Evolutionary conservation across 2,113 vertebrate genomes (phyloP).

Genomic region (Oreochromis tanganicae): DNA sequence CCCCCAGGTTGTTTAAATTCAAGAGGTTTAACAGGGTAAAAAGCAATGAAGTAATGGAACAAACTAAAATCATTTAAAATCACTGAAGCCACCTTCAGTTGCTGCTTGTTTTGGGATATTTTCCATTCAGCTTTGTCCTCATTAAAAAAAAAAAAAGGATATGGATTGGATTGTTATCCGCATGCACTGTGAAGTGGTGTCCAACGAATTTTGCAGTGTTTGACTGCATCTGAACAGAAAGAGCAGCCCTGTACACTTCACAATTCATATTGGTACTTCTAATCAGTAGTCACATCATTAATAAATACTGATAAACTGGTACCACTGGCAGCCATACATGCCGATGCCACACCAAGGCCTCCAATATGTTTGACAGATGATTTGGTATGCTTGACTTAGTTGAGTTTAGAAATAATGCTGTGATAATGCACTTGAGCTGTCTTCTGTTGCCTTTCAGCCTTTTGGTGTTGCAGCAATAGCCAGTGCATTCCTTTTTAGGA

Average conservation of each 20-base stretch:
- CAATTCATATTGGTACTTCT: background rate
- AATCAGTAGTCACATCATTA: background rate
- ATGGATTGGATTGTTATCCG: background rate
- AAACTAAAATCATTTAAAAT: background rate
- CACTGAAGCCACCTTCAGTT: background rate
- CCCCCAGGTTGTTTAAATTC: background rate
- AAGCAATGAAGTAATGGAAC: background rate
- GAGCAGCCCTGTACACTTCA: background rate
- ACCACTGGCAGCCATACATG: background rate
- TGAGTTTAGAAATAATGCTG: background rate
- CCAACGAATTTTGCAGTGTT: background rate
- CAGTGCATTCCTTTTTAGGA: too few relatives aligned
- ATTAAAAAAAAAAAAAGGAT: background rate
- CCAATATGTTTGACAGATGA: background rate
- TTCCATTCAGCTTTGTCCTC: background rate
- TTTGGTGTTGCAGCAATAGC: too few relatives aligned
- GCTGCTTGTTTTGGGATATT: background rate
- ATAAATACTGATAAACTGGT: background rate
- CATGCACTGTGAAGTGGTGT: background rate
- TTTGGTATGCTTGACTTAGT: background rate
- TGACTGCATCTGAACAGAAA: background rate
- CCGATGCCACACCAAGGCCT: background rate
- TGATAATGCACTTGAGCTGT: background rate
- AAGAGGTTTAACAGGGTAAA: background rate
- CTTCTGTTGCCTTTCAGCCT: background rate